These are phyloP conservation scores for Ctena decussata DNA, from an alignment of 2,888 invertebrate genomes.

Conservation along the genomic window DNA sequence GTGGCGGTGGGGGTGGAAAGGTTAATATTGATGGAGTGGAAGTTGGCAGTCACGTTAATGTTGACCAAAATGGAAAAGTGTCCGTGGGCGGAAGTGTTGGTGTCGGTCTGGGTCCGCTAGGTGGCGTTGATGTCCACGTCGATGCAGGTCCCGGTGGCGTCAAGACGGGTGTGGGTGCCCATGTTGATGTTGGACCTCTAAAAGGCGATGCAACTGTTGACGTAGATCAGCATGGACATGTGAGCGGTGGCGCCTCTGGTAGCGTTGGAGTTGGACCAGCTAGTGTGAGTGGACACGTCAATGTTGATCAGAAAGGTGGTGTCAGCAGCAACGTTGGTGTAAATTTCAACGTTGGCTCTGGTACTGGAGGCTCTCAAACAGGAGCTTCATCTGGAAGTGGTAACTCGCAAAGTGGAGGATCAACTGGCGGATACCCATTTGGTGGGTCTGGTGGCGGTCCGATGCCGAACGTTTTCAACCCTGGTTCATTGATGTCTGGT, in stretches of 20 bases:
- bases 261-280: constrained; percentile 45
- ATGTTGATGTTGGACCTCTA: constrained; percentile 44
- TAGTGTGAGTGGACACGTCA: constrained; percentile 39
- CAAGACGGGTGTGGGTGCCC: constrained; percentile 49
- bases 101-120: constrained; percentile 48
- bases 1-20: constrained; percentile 52
- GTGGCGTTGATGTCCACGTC: constrained; percentile 45
- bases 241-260: constrained; percentile 50
- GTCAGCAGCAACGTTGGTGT: constrained; percentile 42
- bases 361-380: constrained; percentile 37
- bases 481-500: constrained; percentile 31
- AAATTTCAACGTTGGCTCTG: constrained; percentile 36
- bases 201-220: constrained; percentile 39
- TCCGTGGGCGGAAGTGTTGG: constrained; percentile 57
- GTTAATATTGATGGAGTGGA: constrained; percentile 60
- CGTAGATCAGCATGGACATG: constrained; percentile 58
- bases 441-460: constrained; percentile 2
- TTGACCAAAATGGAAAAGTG: constrained; percentile 51
- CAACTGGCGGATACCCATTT: background rate
- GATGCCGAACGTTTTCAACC: constrained; percentile 37
- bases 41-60: constrained; percentile 58
- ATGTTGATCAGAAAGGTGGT: constrained; percentile 52
- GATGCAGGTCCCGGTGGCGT: constrained; percentile 47
- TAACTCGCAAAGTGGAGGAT: background rate
- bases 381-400: constrained; percentile 31